These are phyloP conservation scores for Hypanus sabinus DNA, from an alignment of 2,113 vertebrate genomes.

Conservation along the genomic window DNA sequence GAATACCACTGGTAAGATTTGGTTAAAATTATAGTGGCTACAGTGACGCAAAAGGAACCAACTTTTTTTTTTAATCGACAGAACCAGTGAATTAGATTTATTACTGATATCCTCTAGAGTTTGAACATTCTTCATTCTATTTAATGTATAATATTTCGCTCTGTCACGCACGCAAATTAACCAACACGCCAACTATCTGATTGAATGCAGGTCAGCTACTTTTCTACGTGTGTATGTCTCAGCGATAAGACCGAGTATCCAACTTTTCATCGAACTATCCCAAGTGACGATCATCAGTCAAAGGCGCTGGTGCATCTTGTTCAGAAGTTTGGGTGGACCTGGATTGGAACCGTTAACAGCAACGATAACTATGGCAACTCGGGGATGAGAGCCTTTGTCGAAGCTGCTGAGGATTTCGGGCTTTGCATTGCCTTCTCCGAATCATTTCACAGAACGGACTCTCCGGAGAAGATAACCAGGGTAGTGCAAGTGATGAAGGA, in stretches of 20 bases:
- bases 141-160: not conserved
- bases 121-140: not conserved
- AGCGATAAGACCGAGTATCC: constrained; percentile 58
- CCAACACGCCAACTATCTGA: not conserved
- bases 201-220: constrained; percentile 58
- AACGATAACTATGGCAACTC: constrained; percentile 64
- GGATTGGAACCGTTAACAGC: constrained; percentile 61
- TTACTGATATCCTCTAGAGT: too few species aligned
- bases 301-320: constrained; percentile 59
- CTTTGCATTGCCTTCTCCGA: constrained; percentile 62
- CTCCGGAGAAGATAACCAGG: constrained; percentile 47
- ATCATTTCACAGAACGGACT: constrained; percentile 54
- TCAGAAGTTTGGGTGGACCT: constrained; percentile 62
- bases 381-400: constrained; percentile 59
- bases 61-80: not conserved
- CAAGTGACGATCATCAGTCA: constrained; percentile 62
- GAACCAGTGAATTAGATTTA: not conserved
- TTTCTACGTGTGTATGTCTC: constrained; percentile 63
- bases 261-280: constrained; percentile 62
- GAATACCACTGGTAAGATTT: constrained; percentile 59
- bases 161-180: not conserved
- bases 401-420: constrained; percentile 51
- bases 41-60: not conserved
- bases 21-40: not conserved
- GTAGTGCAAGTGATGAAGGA: constrained; percentile 51